Evolutionary conservation across 2,888 invertebrate species (phyloP).

Genomic region (Lumbricus terrestris): DNA sequence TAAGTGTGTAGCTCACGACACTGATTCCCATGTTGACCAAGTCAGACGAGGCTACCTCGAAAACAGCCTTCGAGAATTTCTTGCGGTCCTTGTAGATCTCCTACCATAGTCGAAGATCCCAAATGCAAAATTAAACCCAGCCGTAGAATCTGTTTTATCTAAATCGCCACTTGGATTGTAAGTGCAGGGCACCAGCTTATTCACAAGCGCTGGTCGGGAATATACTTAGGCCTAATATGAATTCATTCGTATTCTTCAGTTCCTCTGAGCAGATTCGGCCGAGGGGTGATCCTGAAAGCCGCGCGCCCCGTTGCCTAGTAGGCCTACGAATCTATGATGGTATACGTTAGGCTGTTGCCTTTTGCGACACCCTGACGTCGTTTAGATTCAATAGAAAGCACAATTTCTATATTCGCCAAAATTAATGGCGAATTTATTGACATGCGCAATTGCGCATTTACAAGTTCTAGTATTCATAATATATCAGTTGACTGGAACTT

Average conservation of each 20-base stretch:
- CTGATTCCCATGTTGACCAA: conserved; percentile 60
- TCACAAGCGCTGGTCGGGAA: too few species aligned
- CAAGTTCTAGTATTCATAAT: too few species aligned
- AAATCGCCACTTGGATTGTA: too few species aligned
- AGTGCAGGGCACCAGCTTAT: too few species aligned
- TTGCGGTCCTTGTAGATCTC: conserved; percentile 61
- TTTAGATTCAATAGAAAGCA: too few species aligned
- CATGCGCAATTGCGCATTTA: too few species aligned
- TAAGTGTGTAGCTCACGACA: conserved; percentile 59
- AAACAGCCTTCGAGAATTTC: conserved; percentile 60
- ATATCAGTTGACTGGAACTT: too few species aligned
- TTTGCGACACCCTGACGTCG: background rate
- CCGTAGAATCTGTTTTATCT: background rate
- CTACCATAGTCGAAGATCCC: conserved; percentile 40
- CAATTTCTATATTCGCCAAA: too few species aligned
- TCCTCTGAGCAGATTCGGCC: background rate
- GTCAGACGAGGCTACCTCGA: conserved; percentile 60
- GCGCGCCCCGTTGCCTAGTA: background rate
- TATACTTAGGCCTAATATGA: too few species aligned
- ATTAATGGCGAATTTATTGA: too few species aligned
- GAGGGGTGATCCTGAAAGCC: background rate
- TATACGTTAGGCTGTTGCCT: background rate
- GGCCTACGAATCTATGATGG: too few species aligned
- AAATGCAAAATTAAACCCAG: background rate
- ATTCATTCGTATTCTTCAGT: too few species aligned